Evolutionary conservation across 1,140 invertebrate species (phyloP), one percentile per base, ranked within the genome.

Genomic region (Drosophila burlai): DNA sequence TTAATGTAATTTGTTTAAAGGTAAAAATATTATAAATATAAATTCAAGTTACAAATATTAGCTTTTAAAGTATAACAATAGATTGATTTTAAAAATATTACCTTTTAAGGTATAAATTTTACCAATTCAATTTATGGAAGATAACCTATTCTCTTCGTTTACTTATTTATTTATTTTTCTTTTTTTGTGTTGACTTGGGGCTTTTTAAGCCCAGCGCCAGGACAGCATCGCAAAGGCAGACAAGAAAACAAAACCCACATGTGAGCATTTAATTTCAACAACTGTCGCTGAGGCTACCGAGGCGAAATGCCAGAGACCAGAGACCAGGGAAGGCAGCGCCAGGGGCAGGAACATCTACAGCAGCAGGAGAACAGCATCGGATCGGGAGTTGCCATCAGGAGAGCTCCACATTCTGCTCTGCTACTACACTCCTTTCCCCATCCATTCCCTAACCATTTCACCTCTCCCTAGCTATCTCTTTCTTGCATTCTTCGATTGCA

Each of bases 261-360:
- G 86, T 91, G 86, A 91, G 86, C 86, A 91, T 91, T 91, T 91
- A 91, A 91, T 91, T 91, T 91, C 87, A 91, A 91, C 86, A 91
- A 91, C 86, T 91, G 86, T 91, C 87, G 87, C 83, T 73, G 80
- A 50, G 68, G 63, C 81, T 80, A 87, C 83, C 74, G 54, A 79
- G 64, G 68, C 60, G 77, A 74, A 91, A 90, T 83, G 76, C 85
- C 85, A 86, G 78, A 86, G 59, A 80, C 62, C 49, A 43, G 49
- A 40, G 50, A 34, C 50, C 74, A 50, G 71, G 49, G 36, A 2
- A 13, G 34, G 34, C 34, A 38, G 36, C 36, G 36, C 36, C 36
- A 38, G 36, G 13, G 60, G 59, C 26, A n/a, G 16, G 49, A 55
- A 36, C 75, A 78, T 49, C 81, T 66, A 43, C 66, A 67, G 49